These are phyloP conservation scores for Chrysaora quinquecirrha DNA, from an alignment of 30 jellyfish, hydroid and myxozoan genomes.

Conservation along the genomic window DNA sequence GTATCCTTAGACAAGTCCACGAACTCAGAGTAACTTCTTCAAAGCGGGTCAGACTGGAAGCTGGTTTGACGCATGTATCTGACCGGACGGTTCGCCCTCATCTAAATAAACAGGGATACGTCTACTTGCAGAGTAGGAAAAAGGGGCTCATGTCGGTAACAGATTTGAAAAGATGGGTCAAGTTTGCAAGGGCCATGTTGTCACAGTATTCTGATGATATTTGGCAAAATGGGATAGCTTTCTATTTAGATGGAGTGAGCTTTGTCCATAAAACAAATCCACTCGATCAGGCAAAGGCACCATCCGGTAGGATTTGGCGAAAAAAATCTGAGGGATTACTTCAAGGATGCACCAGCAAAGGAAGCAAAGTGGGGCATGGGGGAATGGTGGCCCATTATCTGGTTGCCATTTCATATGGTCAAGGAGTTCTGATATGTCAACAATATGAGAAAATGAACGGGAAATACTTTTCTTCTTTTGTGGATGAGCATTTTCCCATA, in stretches of 20 bases:
- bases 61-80: too few relatives aligned
- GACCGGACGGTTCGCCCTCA: too few relatives aligned
- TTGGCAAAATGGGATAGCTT: neutral
- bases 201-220: neutral
- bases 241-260: neutral
- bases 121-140: neutral
- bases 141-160: slow-evolving; percentile 1
- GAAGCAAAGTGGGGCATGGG: neutral
- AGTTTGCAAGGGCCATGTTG: neutral
- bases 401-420: neutral
- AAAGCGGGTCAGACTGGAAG: too few relatives aligned
- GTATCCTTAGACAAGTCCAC: too few relatives aligned
- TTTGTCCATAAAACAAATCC: neutral
- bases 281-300: neutral
- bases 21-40: too few relatives aligned
- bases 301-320: neutral
- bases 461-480: neutral
- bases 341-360: neutral
- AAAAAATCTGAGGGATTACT: neutral
- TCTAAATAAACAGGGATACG: neutral
- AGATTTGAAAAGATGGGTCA: neutral
- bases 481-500: neutral
- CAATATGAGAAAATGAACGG: neutral
- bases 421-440: neutral
- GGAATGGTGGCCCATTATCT: neutral